Base-by-base conservation (phyloP, 2,797 vertebrate species). In the Sebastolobus alascanus region DNA sequence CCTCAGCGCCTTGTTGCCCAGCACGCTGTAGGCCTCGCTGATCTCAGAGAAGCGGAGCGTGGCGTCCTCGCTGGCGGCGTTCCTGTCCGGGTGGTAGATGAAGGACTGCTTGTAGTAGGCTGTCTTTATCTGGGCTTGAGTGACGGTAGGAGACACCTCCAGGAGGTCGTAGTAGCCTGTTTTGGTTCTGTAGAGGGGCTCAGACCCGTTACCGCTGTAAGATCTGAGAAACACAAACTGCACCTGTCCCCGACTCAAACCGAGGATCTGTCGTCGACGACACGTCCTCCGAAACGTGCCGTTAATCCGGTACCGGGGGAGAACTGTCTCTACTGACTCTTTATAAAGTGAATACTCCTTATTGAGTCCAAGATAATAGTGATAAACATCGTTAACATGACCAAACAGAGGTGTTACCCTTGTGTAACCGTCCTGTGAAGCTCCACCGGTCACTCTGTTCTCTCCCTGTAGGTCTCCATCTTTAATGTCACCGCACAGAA, bases 31-130 rank as follows among this genome's bases (percentile, higher is more conserved):
- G 1, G 98, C 98, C 86, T 99, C 96, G 67, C 90, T 95, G 79
- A 99, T 93, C 59, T 96, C 95, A 0, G 96, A 93, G 91, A 99
- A 99, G 43, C 92, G 96, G 6, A 75, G 64, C 0, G 95, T 95
- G 9, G 98, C 97, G 60, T 92, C 94, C 0, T 93, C 88, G 65
- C 96, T 96, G 22, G 96, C 96, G 0, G 96, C 67, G 83, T 98
- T 98, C 79, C 95, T 94, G 92, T 99, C 97, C 0, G 98, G 97
- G 75, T 98, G 98, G 79, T 92, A 97, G 25, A 95, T 64, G 89
- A 99, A 97, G 25, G 97, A 97, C 93, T 98, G 97, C 85, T 95
- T 95, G 88, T 99, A 99, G 81, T 99, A 99, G 0, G 97, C 98
- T 0, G 96, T 96, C 92, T 99, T 99, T 66, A 99, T 97, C 88